Percentiles rank a stretch among this genome's conserved stretches.
Conservation (phyloP, 30 jellyfish, hydroid and myxozoan genomes). For the Turritopsis dohrnii region DNA sequence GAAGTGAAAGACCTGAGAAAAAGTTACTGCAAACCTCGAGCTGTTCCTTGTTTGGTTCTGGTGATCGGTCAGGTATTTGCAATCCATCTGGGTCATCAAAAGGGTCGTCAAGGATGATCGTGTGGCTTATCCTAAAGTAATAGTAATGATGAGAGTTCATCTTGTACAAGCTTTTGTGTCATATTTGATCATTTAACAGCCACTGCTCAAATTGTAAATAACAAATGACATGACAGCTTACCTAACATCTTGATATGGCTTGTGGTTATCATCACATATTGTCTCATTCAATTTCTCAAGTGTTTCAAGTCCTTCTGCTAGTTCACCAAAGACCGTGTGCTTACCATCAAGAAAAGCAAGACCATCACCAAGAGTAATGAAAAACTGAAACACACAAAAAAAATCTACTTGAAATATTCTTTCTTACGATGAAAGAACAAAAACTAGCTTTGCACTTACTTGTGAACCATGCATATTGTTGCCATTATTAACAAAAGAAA, state of each 20-base stretch:
- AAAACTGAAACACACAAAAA: conserved; percentile 44
- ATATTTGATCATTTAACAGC: not conserved
- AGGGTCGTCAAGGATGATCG: conserved; percentile 93
- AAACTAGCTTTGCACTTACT: conserved; percentile 33
- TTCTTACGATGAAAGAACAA: too few relatives aligned
- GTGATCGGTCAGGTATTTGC: conserved; percentile 81
- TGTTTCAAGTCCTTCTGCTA: conserved; percentile 89
- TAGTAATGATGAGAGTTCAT: too few relatives aligned
- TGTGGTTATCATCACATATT: conserved; percentile 67
- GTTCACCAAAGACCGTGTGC: conserved; percentile 94
- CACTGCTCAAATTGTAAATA: not conserved
- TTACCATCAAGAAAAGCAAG: conserved; percentile 86
- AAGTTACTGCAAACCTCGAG: conserved; percentile 41
- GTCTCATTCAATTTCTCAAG: conserved; percentile 72
- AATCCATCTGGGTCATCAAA: conserved; percentile 90
- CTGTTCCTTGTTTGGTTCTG: conserved; percentile 72
- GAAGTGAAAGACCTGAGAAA: not conserved
- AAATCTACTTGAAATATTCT: not conserved
- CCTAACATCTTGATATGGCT: conserved; percentile 98
- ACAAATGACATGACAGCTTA: conserved; percentile 12
- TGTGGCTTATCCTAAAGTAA: conserved; percentile 60
- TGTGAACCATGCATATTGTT: conserved; percentile 98
- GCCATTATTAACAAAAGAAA: conserved; percentile 88
- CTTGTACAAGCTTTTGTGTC: not conserved
- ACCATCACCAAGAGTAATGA: conserved; percentile 61